A percentile compares a stretch with the other conserved stretches of the same genome.
phyloP scores from a whole-genome alignment of 2,113 vertebrate species.

The Oryzias melastigma region DNA sequence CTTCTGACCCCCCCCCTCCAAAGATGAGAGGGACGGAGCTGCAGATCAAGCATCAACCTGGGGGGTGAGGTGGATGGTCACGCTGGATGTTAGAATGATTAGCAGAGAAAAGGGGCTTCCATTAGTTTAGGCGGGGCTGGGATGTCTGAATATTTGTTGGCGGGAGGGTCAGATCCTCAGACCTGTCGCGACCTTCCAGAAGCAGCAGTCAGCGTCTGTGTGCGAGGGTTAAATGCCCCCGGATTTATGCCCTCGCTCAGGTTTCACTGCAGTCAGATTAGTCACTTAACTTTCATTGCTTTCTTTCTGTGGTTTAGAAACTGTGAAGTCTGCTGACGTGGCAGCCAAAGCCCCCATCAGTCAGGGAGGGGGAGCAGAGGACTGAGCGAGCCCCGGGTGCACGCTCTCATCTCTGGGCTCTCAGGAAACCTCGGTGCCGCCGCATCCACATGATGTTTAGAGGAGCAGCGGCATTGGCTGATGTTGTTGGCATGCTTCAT shows the following conservation, averaged over 20 bases:
- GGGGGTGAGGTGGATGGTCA: too few species aligned
- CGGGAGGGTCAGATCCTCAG: slow-evolving; percentile 27
- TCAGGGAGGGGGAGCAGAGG: slow-evolving; percentile 20
- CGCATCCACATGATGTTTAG: slow-evolving; percentile 59
- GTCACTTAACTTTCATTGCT: slow-evolving; percentile 18
- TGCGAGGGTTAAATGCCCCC: slow-evolving; percentile 63
- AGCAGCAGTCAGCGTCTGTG: slow-evolving; percentile 38
- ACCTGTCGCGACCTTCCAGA: slow-evolving; percentile 32
- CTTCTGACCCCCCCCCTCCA: slow-evolving; percentile 9
- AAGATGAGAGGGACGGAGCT: slow-evolving; percentile 60
- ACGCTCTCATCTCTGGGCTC: slow-evolving; percentile 27
- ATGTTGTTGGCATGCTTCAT: slow-evolving; percentile 44
- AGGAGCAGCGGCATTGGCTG: slow-evolving; percentile 64
- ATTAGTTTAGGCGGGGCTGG: slow-evolving; percentile 34
- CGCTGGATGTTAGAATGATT: slow-evolving; percentile 29
- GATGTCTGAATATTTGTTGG: slow-evolving; percentile 41
- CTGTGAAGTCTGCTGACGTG: slow-evolving; percentile 45
- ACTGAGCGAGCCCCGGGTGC: slow-evolving; percentile 28
- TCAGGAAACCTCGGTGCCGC: slow-evolving; percentile 32
- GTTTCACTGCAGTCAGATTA: slow-evolving; percentile 72
- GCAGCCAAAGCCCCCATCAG: slow-evolving; percentile 30
- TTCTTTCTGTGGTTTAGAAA: slow-evolving; percentile 20
- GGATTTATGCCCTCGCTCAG: slow-evolving; percentile 63
- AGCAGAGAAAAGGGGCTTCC: slow-evolving; percentile 39
- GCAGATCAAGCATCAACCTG: slow-evolving; percentile 4